A percentile compares a stretch with the other conserved stretches of the same genome.
These are phyloP conservation scores for Cataglyphis hispanica DNA, from an alignment of 1,140 invertebrate species.

Conservation along the genomic window DNA sequence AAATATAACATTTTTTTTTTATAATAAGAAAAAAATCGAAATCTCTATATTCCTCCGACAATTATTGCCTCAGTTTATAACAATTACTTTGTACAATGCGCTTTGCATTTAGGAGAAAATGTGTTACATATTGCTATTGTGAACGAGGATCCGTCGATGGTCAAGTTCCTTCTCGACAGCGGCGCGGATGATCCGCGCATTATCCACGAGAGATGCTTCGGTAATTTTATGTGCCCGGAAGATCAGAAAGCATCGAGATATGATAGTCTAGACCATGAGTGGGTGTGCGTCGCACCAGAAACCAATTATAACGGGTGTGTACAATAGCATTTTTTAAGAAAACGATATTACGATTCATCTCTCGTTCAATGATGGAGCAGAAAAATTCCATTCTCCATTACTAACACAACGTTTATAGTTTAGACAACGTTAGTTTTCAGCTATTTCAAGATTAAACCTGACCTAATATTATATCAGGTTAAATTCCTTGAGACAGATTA, in stretches of 20 bases:
- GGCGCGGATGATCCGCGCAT: constrained; percentile 90
- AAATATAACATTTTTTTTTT: neutral
- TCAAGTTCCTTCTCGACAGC: constrained; percentile 97
- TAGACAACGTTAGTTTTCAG: neutral
- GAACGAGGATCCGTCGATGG: constrained; percentile 99
- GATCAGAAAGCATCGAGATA: constrained; percentile 97
- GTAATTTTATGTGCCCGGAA: constrained; percentile 98
- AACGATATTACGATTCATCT: neutral
- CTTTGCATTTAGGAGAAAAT: constrained; percentile 90
- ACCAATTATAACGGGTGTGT: constrained; percentile 97
- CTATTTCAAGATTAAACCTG: neutral
- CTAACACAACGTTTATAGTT: neutral
- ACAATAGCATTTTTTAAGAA: neutral
- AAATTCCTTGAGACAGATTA: neutral
- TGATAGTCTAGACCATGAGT: constrained; percentile 97
- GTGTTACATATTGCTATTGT: constrained; percentile 99
- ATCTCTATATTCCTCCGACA: neutral
- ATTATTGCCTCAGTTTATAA: neutral
- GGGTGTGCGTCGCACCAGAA: constrained; percentile 93
- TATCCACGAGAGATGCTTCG: constrained; percentile 95
- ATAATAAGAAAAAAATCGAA: neutral
- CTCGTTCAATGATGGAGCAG: neutral
- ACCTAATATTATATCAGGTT: constrained; percentile 1
- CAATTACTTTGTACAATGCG: neutral
- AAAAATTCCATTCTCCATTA: constrained; percentile 3